Evolutionary conservation across 2,797 vertebrate genomes (phyloP), one percentile per base, ranked within the genome.

Genomic region (Pangasius macronema): DNA sequence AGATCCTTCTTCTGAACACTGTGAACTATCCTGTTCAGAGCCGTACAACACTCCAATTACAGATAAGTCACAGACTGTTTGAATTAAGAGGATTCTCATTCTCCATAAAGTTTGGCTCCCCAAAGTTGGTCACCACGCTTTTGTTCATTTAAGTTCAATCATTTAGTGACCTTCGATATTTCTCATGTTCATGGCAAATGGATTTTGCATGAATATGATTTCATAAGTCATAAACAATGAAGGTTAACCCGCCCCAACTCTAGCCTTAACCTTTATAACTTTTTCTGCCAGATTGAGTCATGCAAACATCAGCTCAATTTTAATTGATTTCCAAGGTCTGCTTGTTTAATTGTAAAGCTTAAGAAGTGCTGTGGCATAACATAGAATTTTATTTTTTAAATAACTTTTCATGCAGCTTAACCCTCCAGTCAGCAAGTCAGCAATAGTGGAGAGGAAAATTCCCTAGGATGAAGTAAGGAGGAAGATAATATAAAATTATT

Each of bases 241-340:
- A 63, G 36, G 36, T 4, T 11, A 11, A 30, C 27, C 13, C 1
- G 0, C 3, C 27, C 61, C 6, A 16, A 46, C 59, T 82, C 57
- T 5, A 82, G 1, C 59, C 59, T 65, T 30, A 82, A 51, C 61
- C 39, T 49, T 82, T 6, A 0, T 33, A 82, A 49, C 42, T 33
- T 82, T 82, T 67, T 33, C 16, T 5, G 36, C 27, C 39, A 42
- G 33, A 81, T 57, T 82, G 57, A 63, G 24, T 83, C 9, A 51
- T 33, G 81, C 61, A 83, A 83, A 67, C 81, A 0, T 65, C 81
- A 83, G 63, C 61, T 83, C 5, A 22, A 53, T 82, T 83, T 53
- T 83, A 68, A 83, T 83, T 83, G 42, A 83, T 83, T 83, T 67
- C 14, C 57, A 46, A 61, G 22, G 4, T 11, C 5, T 59, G 57